phyloP scores from a whole-genome alignment of 2,888 invertebrate genomes.

The Drosophila paracracens region DNA sequence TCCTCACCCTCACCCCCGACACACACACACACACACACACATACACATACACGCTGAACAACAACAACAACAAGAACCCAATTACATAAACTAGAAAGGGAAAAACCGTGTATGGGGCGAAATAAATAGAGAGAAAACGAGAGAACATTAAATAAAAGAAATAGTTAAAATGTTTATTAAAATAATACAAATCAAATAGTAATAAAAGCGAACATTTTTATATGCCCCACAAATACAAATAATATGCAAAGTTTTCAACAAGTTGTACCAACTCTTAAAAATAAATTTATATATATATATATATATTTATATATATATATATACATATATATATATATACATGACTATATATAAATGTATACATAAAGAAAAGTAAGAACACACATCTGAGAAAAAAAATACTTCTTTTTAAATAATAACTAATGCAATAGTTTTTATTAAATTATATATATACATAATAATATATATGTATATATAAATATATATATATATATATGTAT shows the following conservation, averaged over 20 bases:
- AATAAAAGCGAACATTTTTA: conserved; percentile 30
- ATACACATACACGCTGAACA: conserved; percentile 14
- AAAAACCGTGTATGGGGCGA: conserved; percentile 18
- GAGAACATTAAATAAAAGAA: conserved; percentile 21
- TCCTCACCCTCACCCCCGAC: not conserved
- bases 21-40: not conserved
- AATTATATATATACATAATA: conserved; percentile 34
- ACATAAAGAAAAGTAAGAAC: conserved; percentile 16
- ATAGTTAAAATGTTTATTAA: conserved; percentile 58
- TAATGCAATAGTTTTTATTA: conserved; percentile 80
- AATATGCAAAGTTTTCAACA: conserved; percentile 47
- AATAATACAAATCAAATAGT: conserved; percentile 13
- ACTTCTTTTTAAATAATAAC: conserved; percentile 70
- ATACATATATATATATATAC: conserved; percentile 14
- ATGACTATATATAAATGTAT: not conserved
- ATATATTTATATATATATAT: conserved; percentile 22
- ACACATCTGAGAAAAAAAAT: conserved; percentile 49
- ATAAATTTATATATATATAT: conserved; percentile 16
- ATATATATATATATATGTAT: too few relatives aligned
- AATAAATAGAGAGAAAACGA: conserved; percentile 8
- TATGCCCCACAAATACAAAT: conserved; percentile 29
- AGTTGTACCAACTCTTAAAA: conserved; percentile 55
- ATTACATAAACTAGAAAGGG: conserved; percentile 5
- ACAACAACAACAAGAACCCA: conserved; percentile 18
- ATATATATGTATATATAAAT: conserved; percentile 19